These are phyloP conservation scores for Poeciliopsis retropinna DNA, from an alignment of 2,113 vertebrate genomes.

Conservation along the genomic window DNA sequence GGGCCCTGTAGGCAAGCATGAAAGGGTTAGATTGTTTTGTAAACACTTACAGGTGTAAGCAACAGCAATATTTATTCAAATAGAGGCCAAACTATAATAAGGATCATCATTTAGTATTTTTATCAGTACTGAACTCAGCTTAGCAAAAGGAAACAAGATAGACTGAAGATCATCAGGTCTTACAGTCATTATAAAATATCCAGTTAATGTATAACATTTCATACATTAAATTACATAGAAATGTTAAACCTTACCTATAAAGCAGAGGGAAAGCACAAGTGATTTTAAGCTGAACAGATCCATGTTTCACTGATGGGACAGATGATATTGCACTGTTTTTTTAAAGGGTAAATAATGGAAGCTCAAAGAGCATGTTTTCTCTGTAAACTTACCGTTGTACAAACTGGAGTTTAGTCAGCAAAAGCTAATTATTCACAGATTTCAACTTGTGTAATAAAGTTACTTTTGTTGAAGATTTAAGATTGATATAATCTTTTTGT, in stretches of 20 bases:
- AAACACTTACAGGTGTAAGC: background rate
- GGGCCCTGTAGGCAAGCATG: conserved; percentile 10
- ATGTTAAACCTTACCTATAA: conserved; percentile 22
- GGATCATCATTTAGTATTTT: background rate
- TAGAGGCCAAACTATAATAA: background rate
- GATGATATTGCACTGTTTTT: background rate
- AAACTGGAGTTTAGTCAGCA: background rate
- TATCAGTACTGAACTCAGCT: background rate
- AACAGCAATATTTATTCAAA: background rate
- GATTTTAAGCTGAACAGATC: conserved; percentile 16
- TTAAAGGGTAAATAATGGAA: background rate
- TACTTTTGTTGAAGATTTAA: background rate
- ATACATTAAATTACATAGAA: no score
- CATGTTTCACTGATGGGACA: conserved; percentile 18
- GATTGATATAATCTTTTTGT: background rate
- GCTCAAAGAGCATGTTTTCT: background rate
- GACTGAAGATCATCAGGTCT: background rate
- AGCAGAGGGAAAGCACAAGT: conserved; percentile 34
- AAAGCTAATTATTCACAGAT: background rate
- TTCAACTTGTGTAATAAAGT: background rate
- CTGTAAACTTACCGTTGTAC: no score
- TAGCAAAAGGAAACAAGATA: background rate
- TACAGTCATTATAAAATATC: background rate
- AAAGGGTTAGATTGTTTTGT: background rate
- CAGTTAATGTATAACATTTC: no score